Evolutionary conservation across 2,888 invertebrate species (phyloP).

Genomic region (Limenitis camilla): DNA sequence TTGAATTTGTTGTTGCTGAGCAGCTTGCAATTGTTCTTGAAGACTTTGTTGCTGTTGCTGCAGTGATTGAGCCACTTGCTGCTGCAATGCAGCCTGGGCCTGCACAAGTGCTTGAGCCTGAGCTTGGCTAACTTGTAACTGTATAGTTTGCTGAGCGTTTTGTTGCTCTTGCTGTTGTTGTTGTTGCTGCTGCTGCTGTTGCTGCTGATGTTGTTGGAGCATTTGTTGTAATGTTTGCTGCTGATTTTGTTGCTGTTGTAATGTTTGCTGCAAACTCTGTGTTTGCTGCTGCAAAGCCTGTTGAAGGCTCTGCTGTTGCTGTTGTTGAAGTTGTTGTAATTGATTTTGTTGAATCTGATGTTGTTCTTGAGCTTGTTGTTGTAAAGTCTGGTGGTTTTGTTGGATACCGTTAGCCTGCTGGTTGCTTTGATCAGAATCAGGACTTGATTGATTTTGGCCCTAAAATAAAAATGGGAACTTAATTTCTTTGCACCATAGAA

Average conservation of each 20-base stretch:
- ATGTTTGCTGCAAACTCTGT: constrained; percentile 62
- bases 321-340: constrained; percentile 64
- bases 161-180: constrained; percentile 44
- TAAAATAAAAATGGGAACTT: too few species aligned
- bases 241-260: constrained; percentile 57
- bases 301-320: constrained; percentile 53
- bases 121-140: constrained; percentile 62
- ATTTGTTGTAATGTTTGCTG: constrained; percentile 47
- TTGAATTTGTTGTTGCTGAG: constrained; percentile 67
- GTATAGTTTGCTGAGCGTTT: constrained; percentile 51
- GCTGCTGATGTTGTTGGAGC: constrained; percentile 44
- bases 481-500: too few species aligned
- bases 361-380: constrained; percentile 52
- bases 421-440: constrained; percentile 60
- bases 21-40: constrained; percentile 65
- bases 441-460: constrained; percentile 69
- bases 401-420: constrained; percentile 67
- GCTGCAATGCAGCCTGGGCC: constrained; percentile 62
- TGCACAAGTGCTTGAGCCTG: constrained; percentile 66
- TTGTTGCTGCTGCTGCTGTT: constrained; percentile 43
- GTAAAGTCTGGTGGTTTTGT: constrained; percentile 54
- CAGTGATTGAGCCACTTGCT: constrained; percentile 61
- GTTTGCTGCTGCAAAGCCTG: constrained; percentile 46
- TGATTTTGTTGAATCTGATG: constrained; percentile 46
- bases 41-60: constrained; percentile 65